Evolutionary conservation across 2,888 invertebrate species (phyloP).

Genomic region (Venusia cambrica): DNA sequence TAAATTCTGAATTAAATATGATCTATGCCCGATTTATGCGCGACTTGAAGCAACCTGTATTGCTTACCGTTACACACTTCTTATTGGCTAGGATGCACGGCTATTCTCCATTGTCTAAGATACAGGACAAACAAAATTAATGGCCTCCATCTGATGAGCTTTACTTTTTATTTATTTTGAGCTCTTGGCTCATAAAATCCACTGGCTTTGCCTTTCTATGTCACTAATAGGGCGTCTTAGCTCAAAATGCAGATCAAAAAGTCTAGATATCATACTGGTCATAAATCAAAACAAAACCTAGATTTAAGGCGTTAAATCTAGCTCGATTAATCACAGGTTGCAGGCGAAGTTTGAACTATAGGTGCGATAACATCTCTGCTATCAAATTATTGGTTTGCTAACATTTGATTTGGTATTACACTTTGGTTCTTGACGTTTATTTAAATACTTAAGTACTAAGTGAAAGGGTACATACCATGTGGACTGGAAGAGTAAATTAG

Average conservation of each 20-base stretch:
- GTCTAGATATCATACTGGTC: constrained; percentile 2
- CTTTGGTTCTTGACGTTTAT: constrained; percentile 8
- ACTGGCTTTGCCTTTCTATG: no score
- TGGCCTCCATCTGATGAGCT: constrained; percentile 48
- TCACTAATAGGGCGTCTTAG: no score
- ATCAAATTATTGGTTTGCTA: constrained; percentile 29
- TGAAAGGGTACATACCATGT: no score
- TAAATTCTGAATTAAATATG: no score
- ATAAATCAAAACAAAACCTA: constrained; percentile 16
- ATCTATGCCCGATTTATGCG: no score
- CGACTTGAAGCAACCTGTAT: constrained; percentile 46
- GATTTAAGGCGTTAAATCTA: constrained; percentile 20
- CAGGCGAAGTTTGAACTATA: constrained; percentile 32
- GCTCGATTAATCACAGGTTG: constrained; percentile 30
- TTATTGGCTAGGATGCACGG: constrained; percentile 49
- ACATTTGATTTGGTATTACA: constrained; percentile 16
- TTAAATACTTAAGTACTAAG: constrained; percentile 8
- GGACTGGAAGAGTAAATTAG: no score
- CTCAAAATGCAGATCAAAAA: constrained; percentile 5
- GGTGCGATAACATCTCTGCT: constrained; percentile 31
- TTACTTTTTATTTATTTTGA: constrained; percentile 6
- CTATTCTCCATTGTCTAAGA: constrained; percentile 58
- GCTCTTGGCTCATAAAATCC: background rate
- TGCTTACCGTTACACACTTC: constrained; percentile 43
- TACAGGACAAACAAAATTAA: constrained; percentile 61